Evolutionary conservation across 2,113 vertebrate species (phyloP).

Genomic region (Odontophorus gujanensis): DNA sequence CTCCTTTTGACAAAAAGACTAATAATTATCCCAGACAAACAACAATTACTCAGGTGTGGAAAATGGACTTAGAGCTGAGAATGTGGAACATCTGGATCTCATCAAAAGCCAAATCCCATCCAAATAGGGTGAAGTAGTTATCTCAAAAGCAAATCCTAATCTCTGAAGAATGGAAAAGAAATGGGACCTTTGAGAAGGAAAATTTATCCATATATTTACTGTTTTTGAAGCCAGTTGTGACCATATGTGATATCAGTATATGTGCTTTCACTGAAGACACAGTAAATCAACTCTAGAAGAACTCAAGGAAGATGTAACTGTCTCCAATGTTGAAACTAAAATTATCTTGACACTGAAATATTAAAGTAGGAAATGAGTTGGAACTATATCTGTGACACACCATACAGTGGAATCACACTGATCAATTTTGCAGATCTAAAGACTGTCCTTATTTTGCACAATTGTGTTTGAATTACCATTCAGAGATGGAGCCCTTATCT

Average conservation of each 20-base stretch:
- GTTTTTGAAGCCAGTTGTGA: background rate
- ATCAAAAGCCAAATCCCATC: background rate
- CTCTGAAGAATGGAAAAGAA: slow-evolving; percentile 7
- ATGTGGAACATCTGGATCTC: background rate
- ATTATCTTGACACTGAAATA: background rate
- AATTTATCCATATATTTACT: background rate
- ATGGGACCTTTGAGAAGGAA: background rate
- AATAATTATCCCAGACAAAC: background rate
- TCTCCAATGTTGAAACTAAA: background rate
- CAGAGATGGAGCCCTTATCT: background rate
- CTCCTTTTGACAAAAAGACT: background rate
- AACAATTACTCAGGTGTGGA: background rate
- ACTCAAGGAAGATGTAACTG: background rate
- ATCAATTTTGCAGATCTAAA: background rate
- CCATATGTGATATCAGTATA: background rate
- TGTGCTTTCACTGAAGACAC: background rate
- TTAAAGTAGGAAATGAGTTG: background rate
- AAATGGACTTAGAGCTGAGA: background rate
- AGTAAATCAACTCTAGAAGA: background rate
- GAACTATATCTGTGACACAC: background rate
- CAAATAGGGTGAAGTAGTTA: background rate
- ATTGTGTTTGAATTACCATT: background rate
- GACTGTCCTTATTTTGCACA: accelerated
- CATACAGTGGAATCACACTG: background rate
- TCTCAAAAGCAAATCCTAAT: background rate